These are phyloP conservation scores for Ormyrus nitidulus DNA, from an alignment of 2,888 invertebrate genomes.

Conservation along the genomic window DNA sequence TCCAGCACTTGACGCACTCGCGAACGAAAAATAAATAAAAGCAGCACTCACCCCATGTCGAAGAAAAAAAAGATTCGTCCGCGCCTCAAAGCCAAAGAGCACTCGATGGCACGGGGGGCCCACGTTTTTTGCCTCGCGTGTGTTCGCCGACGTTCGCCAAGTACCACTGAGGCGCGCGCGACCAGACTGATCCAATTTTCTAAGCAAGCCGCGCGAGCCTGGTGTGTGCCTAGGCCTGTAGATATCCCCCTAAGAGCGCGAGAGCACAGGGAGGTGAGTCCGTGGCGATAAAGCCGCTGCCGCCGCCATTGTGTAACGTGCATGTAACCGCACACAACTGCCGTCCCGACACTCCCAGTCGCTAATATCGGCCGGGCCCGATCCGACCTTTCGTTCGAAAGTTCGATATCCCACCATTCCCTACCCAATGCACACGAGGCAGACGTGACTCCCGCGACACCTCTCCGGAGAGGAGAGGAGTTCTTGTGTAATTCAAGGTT, in stretches of 20 bases:
- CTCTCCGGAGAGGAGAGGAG: too few species aligned
- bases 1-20: too few species aligned
- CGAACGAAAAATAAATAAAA: too few species aligned
- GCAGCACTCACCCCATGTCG: not conserved
- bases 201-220: conserved; percentile 7
- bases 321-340: not conserved
- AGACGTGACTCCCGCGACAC: not conserved
- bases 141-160: conserved; percentile 45
- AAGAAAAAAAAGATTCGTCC: not conserved
- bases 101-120: not conserved
- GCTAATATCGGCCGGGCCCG: too few species aligned
- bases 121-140: conserved; percentile 15
- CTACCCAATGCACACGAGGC: not conserved
- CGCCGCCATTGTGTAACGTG: too few species aligned
- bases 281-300: not conserved
- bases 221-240: too few species aligned
- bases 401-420: too few species aligned
- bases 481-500: too few species aligned
- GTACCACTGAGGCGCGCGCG: conserved; percentile 52
- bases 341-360: conserved; percentile 37
- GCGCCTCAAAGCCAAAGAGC: not conserved
- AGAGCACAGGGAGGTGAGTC: conserved; percentile 30
- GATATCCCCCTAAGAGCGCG: conserved; percentile 1
- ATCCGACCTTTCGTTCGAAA: too few species aligned
- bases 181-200: conserved; percentile 63